Evolutionary conservation across 1,140 invertebrate genomes (phyloP), one percentile per base, ranked within the genome.

Genomic region (Formica selysi): DNA sequence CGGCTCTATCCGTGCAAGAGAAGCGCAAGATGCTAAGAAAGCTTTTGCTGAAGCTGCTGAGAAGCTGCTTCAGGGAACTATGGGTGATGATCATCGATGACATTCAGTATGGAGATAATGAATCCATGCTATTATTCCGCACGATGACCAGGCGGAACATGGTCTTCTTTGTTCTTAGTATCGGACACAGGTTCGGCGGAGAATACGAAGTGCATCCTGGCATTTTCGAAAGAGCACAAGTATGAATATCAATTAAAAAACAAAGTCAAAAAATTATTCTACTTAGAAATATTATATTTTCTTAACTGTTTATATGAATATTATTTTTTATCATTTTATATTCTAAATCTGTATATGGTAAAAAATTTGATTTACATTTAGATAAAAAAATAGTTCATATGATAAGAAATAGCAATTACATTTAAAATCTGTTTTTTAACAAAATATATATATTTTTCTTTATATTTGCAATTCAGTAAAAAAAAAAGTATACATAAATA

Each of bases 71-170:
- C 74, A 90, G 91, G 6, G 87, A 94, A 1, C 84, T 96, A 3
- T 96, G 95, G 94, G 90, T 96, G 3, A 85, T 96, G n/a, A 94
- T 95, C 0, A 93, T 96, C 7, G 96, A 96, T 68, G 95, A 96
- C 68, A 93, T 93, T 0, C 95, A 96, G 81, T 92, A 95, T 70
- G 93, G 95, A 3, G 96, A 97, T 71, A 87, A 95, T 0, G 95
- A 96, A 71, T 96, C 96, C 0, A 95, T 96, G 92, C 86, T 92
- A 1, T 51, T 96, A 0, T 84, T 96, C 5, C 81, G 93, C 0
- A 91, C 94, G 8, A 86, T 96, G 0, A 86, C 95, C 0, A 91
- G 93, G 59, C 87, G 86, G 26, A 89, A 93, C 44, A 81, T 88
- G 48, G 59, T 93, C 5, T 88, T 94, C 22, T 94, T 94, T n/a